phyloP scores from a whole-genome alignment of 2,113 vertebrate species.

The Chloroceryle aenea region DNA sequence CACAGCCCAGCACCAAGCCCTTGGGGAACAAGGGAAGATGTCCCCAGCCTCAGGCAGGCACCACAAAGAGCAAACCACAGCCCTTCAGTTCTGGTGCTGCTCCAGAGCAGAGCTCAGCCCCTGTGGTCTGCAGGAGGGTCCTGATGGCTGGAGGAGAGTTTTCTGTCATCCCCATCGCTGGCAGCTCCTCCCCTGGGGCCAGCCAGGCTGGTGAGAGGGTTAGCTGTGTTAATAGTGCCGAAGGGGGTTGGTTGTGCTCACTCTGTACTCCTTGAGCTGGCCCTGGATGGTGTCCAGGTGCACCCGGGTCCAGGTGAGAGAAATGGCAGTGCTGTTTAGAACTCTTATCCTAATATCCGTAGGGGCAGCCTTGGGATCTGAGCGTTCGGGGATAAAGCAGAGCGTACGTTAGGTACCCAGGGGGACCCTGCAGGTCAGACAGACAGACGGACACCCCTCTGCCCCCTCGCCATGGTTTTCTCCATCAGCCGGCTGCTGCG shows the following conservation, averaged over 20 bases:
- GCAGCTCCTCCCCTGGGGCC: not conserved
- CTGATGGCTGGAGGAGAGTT: not conserved
- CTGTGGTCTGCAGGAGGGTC: not conserved
- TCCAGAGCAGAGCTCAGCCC: not conserved
- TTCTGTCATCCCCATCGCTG: constrained; percentile 16
- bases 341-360: constrained; percentile 86
- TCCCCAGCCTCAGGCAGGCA: not conserved
- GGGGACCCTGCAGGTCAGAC: not conserved
- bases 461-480: accelerated
- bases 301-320: constrained; percentile 89
- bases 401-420: not conserved
- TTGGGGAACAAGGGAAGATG: accelerated
- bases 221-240: not conserved
- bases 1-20: not conserved
- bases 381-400: constrained; percentile 18
- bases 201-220: not conserved
- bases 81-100: not conserved
- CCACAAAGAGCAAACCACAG: not conserved
- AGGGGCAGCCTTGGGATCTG: constrained; percentile 89
- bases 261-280: constrained; percentile 94
- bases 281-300: constrained; percentile 87
- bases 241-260: constrained; percentile 70
- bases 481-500: not conserved
- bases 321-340: constrained; percentile 85
- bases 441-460: not conserved